Conservation (phyloP, 1,140 invertebrate genomes). For the Dreissena polymorpha region DNA sequence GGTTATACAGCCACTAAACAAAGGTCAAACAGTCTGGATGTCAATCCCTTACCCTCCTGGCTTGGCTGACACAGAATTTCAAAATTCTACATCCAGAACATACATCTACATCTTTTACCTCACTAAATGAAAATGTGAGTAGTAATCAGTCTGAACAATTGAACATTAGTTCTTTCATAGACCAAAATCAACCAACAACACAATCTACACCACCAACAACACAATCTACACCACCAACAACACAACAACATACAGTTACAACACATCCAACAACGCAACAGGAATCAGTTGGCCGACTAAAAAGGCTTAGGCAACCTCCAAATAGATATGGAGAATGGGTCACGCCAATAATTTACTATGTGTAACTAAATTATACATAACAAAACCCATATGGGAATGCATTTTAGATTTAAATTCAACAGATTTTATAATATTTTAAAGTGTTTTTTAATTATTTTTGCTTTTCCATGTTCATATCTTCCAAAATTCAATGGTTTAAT, state of each 20-base stretch:
- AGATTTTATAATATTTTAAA: no score
- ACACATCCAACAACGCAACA: background rate
- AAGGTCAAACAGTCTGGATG: slow-evolving; percentile 5
- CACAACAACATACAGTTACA: background rate
- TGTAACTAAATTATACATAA: no score
- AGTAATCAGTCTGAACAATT: slow-evolving; percentile 9
- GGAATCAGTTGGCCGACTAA: background rate
- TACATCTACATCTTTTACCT: background rate
- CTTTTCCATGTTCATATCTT: no score
- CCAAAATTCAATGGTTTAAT: no score
- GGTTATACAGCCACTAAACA: background rate
- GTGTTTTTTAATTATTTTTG: no score
- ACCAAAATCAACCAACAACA: no score
- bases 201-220: no score
- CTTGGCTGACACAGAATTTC: no score
- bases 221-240: no score
- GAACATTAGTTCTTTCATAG: background rate
- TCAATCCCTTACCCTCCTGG: background rate
- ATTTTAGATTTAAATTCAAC: no score
- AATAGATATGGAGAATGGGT: slow-evolving; percentile 11
- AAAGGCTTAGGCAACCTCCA: background rate
- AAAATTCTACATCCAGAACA: background rate
- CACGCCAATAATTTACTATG: background rate
- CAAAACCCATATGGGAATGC: no score
- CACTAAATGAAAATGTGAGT: background rate